Evolutionary conservation across 2,888 invertebrate species (phyloP), one percentile per base, ranked within the genome.

Genomic region (Stenotaenia linearis): DNA sequence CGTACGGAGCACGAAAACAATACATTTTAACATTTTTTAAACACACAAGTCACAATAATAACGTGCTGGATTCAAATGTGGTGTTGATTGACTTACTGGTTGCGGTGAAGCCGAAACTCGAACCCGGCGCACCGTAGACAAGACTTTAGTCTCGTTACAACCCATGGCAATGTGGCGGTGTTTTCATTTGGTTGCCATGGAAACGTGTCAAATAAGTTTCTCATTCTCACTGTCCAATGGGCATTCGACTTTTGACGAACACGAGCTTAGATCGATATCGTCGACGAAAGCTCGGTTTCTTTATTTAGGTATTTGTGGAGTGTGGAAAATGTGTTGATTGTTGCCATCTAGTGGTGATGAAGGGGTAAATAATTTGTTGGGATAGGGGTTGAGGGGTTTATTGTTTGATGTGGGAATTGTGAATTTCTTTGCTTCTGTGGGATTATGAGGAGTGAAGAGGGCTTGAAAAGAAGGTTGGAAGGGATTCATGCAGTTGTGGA

Each of bases 151-250:
- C 69, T 69, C 69, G 12, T 25, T 69, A 69, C 69, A 69, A 23
- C 69, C 69, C 69, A 69, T 69, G n/a, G 25, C 69, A 69, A 69
- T 69, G 69, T 69, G 69, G 69, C 69, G 69, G 69, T 50, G 50
- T 50, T 50, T 50, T 50, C 69, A 15, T 69, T 28, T 12, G 2
- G 69, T 69, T 69, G 28, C 69, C 28, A 69, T 28, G 28, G 69
- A 69, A 28, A 69, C 69, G 25, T n/a, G 28, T 28, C 25, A 28
- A 56, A 56, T 28, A 69, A 69, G 28, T 23, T 28, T 50, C 50
- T 3, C 18, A 7, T 1, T 5, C 18, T n/a, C 50, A 18, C 18
- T 50, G 18, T n/a, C 50, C 50, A 50, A 50, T 50, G 50, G 21
- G 50, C 40, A 18, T 50, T 50, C 50, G 50, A 7, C 15, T 6